Conservation (phyloP, 2,797 vertebrate genomes). For the Graptemys geographica region DNA sequence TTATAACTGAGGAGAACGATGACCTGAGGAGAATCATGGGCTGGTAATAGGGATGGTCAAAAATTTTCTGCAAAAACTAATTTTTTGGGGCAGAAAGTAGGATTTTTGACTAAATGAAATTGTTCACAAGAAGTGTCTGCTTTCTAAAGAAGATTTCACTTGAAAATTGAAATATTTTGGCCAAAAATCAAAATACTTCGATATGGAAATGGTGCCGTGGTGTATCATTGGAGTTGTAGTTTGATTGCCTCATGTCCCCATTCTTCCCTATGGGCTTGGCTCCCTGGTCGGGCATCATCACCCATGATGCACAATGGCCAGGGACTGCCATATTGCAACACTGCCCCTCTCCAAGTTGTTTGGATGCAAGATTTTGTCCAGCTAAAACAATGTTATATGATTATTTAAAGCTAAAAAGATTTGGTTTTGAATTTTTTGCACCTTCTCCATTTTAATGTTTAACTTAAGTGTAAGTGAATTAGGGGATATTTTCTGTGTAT, state of each 20-base stretch:
- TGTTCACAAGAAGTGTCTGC: rapidly evolving
- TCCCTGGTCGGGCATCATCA: not conserved
- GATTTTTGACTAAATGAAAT: not conserved
- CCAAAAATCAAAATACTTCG: not conserved
- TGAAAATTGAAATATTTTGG: not conserved
- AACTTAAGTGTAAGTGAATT: slow-evolving; percentile 19
- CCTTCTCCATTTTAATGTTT: not conserved
- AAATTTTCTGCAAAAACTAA: not conserved
- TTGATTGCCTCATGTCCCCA: not conserved
- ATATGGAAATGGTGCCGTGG: not conserved
- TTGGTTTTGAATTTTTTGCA: slow-evolving; percentile 11
- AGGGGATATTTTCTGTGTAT: not conserved
- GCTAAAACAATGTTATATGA: not conserved
- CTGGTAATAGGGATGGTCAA: not conserved
- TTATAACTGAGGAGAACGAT: not conserved
- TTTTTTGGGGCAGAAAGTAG: not conserved
- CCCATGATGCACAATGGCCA: not conserved
- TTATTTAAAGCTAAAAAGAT: not conserved
- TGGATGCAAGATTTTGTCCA: not conserved
- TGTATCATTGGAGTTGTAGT: not conserved
- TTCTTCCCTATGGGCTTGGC: rapidly evolving
- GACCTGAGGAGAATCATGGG: not conserved
- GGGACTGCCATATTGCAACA: not conserved
- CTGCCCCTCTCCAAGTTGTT: not conserved
- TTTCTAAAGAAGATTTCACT: not conserved